Evolutionary conservation across 2,888 invertebrate genomes (phyloP).

Genomic region (Sphaerophoria taeniata): DNA sequence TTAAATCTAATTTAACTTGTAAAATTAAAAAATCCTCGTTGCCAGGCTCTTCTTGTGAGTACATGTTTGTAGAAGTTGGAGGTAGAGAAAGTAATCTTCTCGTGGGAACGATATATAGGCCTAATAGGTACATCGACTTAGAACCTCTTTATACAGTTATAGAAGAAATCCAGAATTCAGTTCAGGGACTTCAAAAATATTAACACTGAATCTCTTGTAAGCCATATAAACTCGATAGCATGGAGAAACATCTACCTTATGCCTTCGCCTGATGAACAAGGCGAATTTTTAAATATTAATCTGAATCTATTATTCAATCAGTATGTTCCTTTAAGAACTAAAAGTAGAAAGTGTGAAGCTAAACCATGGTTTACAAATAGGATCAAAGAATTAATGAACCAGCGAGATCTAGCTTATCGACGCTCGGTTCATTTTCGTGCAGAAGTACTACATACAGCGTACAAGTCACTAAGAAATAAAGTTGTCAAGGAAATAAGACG

Average conservation of each 20-base stretch:
- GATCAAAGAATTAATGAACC: no score
- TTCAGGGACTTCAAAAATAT: not conserved
- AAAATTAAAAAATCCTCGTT: no score
- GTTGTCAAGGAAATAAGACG: not conserved
- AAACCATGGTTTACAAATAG: no score
- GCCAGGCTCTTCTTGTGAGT: no score
- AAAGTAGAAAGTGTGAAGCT: no score
- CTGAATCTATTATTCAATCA: slow-evolving; percentile 1
- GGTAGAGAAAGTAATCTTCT: not conserved
- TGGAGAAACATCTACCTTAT: no score
- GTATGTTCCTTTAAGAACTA: not conserved
- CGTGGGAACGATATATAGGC: slow-evolving; percentile 1
- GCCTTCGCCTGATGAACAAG: not conserved
- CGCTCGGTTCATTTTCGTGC: not conserved
- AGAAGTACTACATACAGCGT: not conserved
- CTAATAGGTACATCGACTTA: not conserved
- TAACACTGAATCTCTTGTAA: no score
- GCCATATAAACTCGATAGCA: no score
- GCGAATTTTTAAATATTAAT: not conserved
- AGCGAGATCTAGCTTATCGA: no score
- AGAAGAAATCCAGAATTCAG: not conserved
- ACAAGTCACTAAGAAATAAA: not conserved
- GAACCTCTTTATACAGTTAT: no score
- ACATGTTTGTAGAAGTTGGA: not conserved
- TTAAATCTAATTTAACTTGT: not conserved